Conservation (phyloP, 35 echinoderm and acorn worm genomes). For the Acanthaster planci region DNA sequence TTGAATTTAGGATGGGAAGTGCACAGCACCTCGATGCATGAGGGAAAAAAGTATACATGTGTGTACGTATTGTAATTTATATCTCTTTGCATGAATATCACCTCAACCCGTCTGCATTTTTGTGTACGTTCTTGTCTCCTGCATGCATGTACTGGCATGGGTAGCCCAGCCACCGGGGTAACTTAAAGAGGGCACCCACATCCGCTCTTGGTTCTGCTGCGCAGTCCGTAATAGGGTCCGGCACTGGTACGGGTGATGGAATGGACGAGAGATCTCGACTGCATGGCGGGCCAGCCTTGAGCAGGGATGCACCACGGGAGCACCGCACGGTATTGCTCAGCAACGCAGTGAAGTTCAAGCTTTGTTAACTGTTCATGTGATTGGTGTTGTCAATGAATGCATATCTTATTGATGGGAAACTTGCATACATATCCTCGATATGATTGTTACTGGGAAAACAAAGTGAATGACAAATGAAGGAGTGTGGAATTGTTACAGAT, state of each 20-base stretch:
- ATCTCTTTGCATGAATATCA: neutral
- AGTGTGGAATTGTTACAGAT: neutral
- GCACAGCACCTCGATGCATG: neutral
- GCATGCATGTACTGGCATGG: neutral
- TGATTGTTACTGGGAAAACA: neutral
- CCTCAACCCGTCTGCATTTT: neutral
- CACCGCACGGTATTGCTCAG: neutral
- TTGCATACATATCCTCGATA: neutral
- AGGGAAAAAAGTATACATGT: neutral
- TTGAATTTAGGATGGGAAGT: neutral
- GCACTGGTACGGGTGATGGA: neutral
- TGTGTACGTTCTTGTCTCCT: conserved; percentile 1
- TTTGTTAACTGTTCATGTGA: neutral
- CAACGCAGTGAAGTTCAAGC: neutral
- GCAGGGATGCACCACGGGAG: neutral
- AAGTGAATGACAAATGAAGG: neutral
- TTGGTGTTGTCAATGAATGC: neutral
- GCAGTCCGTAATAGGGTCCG: neutral
- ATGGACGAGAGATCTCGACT: neutral
- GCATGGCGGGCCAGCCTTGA: neutral
- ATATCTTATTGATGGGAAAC: neutral
- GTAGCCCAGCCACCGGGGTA: neutral
- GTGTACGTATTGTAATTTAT: neutral
- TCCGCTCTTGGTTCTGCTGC: neutral
- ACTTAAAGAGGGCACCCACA: neutral